phyloP scores from a whole-genome alignment of 2,797 vertebrate species.

The Falco cherrug region DNA sequence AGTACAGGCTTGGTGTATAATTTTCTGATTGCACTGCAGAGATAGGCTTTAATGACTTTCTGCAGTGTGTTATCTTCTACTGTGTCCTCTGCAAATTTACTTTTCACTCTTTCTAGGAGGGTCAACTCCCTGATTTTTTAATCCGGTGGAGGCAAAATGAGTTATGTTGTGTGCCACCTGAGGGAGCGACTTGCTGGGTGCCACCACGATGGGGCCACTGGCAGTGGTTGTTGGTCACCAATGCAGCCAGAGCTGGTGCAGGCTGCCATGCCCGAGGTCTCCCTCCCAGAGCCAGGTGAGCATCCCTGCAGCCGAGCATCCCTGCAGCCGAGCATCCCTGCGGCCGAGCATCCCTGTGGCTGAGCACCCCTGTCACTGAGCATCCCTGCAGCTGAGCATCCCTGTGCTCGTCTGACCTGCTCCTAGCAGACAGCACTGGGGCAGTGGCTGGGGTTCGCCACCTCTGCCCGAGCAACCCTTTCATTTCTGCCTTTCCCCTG shows the following conservation, averaged over 20 bases:
- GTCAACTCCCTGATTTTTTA: not conserved
- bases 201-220: fast-evolving
- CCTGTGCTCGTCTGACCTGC: not conserved
- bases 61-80: not conserved
- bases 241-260: not conserved
- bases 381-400: fast-evolving
- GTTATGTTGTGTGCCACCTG: fast-evolving
- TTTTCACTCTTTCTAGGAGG: not conserved
- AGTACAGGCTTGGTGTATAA: fast-evolving
- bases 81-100: not conserved
- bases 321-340: not conserved
- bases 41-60: not conserved
- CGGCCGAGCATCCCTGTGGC: fast-evolving
- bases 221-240: fast-evolving
- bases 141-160: fast-evolving
- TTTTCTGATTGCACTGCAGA: fast-evolving
- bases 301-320: not conserved
- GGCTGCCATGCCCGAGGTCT: fast-evolving
- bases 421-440: not conserved
- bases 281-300: not conserved
- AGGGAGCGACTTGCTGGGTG: fast-evolving
- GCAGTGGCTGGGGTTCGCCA: not conserved
- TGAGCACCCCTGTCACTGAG: fast-evolving
- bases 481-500: not conserved
- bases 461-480: not conserved